Evolutionary conservation across 2,888 invertebrate species (phyloP).

Genomic region (Sturmia bella): DNA sequence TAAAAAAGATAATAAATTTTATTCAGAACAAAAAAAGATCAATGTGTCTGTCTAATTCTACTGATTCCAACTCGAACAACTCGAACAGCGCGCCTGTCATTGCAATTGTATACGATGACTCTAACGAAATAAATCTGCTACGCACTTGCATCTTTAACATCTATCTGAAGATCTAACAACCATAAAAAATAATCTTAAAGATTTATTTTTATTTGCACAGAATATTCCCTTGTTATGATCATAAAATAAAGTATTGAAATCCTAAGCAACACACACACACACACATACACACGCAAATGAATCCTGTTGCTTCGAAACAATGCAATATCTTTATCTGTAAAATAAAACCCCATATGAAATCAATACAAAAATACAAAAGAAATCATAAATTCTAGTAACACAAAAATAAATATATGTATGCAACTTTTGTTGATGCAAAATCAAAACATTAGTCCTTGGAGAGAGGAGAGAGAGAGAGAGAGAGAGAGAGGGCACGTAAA

Average conservation of each 20-base stretch:
- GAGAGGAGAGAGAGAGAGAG: conserved; percentile 37
- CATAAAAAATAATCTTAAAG: conserved; percentile 59
- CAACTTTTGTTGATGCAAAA: conserved; percentile 49
- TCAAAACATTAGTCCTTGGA: conserved; percentile 66
- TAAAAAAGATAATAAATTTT: conserved; percentile 2
- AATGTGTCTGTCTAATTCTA: conserved; percentile 33
- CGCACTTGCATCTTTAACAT: conserved; percentile 58
- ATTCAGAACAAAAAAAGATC: background rate
- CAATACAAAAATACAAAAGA: conserved; percentile 57
- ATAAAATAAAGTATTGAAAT: conserved; percentile 56
- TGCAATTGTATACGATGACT: conserved; percentile 59
- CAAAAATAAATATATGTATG: background rate
- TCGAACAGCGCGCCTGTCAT: conserved; percentile 45
- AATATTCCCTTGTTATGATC: conserved; percentile 59
- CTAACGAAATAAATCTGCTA: conserved; percentile 61
- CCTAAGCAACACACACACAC: background rate
- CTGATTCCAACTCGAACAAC: conserved; percentile 26
- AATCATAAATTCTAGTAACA: conserved; percentile 65
- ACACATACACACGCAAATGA: background rate
- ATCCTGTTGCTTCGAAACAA: background rate
- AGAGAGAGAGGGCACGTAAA: conserved; percentile 18
- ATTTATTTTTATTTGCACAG: conserved; percentile 59
- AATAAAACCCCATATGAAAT: conserved; percentile 58
- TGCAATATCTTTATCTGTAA: conserved; percentile 34
- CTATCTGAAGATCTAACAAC: conserved; percentile 56